Evolutionary conservation across 2,888 invertebrate species (phyloP).

Genomic region (Drosophila rubida): DNA sequence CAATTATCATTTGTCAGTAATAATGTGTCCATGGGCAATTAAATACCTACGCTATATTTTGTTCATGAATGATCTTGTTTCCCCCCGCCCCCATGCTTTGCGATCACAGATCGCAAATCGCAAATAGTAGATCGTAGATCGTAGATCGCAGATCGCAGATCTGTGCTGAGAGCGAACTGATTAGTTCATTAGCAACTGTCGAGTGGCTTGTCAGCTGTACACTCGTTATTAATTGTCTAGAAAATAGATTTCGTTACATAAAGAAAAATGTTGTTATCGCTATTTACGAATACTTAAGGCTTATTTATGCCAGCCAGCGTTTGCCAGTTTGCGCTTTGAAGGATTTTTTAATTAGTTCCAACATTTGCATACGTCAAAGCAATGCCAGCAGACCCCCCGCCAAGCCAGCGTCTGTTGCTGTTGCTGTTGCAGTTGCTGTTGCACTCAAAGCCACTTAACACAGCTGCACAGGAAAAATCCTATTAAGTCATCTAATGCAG

Average conservation of each 20-base stretch:
- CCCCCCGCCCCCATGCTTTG: too few relatives aligned
- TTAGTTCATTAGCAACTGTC: conserved; percentile 75
- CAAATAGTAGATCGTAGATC: conserved; percentile 4
- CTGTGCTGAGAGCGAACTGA: conserved; percentile 34
- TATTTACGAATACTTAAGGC: conserved; percentile 46
- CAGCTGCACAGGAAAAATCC: conserved; percentile 35
- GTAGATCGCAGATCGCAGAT: conserved; percentile 25
- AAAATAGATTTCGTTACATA: conserved; percentile 43
- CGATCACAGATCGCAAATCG: conserved; percentile 42
- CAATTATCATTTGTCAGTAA: conserved; percentile 79
- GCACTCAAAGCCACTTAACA: conserved; percentile 21
- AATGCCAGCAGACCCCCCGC: conserved; percentile 32
- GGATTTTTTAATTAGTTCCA: conserved; percentile 65
- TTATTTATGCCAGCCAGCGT: conserved; percentile 52
- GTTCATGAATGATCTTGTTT: conserved; percentile 54
- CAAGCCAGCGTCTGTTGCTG: background rate
- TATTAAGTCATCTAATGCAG: conserved; percentile 62
- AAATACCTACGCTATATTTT: conserved; percentile 56
- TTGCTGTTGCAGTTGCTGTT: too few relatives aligned
- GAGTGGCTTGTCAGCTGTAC: conserved; percentile 68
- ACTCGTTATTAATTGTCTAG: conserved; percentile 64
- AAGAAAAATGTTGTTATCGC: conserved; percentile 40
- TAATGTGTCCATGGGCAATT: conserved; percentile 61
- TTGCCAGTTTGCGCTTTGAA: conserved; percentile 32
- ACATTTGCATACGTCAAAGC: conserved; percentile 73